These are phyloP conservation scores for Drosophila oshimai DNA, from an alignment of 1,140 invertebrate species.

Conservation along the genomic window DNA sequence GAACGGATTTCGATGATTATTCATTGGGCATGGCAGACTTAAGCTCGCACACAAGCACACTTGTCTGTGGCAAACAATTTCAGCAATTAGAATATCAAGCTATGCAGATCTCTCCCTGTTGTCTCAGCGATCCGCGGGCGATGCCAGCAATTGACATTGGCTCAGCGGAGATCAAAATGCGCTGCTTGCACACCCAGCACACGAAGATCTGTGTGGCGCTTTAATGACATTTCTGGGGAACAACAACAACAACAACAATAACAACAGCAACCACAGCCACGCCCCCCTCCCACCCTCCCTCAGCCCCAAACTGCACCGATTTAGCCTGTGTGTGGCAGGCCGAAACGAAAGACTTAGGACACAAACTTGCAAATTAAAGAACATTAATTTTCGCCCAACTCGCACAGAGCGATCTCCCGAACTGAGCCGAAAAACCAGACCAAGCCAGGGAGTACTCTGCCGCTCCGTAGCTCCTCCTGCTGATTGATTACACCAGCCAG, in stretches of 20 bases:
- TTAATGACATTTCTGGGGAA: conserved; percentile 78
- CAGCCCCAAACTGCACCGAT: conserved; percentile 10
- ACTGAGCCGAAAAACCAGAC: conserved; percentile 6
- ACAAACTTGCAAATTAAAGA: conserved; percentile 81
- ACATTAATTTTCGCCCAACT: conserved; percentile 72
- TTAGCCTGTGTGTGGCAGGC: conserved; percentile 62
- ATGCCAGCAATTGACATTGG: conserved; percentile 73
- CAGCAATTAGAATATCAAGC: conserved; percentile 81
- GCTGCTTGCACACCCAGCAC: conserved; percentile 55
- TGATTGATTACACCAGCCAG: conserved; percentile 70
- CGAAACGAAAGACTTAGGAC: conserved; percentile 76
- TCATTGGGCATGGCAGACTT: conserved; percentile 75
- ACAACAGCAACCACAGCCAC: conserved; percentile 12
- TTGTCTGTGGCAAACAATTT: conserved; percentile 75
- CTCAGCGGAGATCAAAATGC: conserved; percentile 48
- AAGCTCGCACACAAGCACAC: conserved; percentile 44
- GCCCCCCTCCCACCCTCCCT: neutral
- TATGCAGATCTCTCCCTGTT: conserved; percentile 63
- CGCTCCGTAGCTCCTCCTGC: conserved; percentile 26
- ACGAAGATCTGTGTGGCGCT: conserved; percentile 52
- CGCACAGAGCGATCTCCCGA: conserved; percentile 4
- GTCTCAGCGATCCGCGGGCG: conserved; percentile 28
- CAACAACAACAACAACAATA: conserved; percentile 36
- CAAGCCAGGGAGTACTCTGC: conserved; percentile 10
- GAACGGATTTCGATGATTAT: conserved; percentile 74